Evolutionary conservation across 2,797 vertebrate genomes (phyloP), one percentile per base, ranked within the genome.

Genomic region (Neoniphon sammara): DNA sequence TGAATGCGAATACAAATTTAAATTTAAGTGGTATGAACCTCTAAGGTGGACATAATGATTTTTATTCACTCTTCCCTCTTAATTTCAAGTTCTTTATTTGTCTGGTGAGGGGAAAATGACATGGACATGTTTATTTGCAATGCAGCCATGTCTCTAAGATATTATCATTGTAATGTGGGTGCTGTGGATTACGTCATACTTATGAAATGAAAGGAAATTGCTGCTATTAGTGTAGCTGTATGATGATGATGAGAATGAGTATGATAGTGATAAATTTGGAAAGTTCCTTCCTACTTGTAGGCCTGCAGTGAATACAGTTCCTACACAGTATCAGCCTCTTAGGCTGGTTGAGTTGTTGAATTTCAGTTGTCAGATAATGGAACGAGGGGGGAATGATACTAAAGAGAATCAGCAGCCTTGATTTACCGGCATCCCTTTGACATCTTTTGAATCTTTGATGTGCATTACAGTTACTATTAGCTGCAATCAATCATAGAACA

Each of bases 171-270:
- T 80, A 63, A 86, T 86, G 58, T 81, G 79, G 83, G 71, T 78
- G 83, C 75, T 89, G 82, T 73, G 69, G 52, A 42, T 86, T 64
- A 84, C 85, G 79, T 89, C 87, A 89, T 84, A 76, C 67, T 77
- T 73, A 78, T 83, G 66, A 88, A 85, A 91, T 83, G 80, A 88
- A 88, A 42, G 88, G 87, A 91, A 92, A 90, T 88, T 70, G 78
- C 85, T 79, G 85, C 82, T 8, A 85, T 87, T 86, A 86, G 70
- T 79, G 81, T 78, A 9, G 18, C 71, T 7, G 77, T 81, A 36
- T 70, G 76, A 77, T 71, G 52, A 85, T 77, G 65, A 73, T 61
- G 57, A 77, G 78, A 50, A 55, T 70, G 17, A 55, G 66, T 15
- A 52, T 20, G 44, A 30, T 39, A 31, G 52, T 70, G 60, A 30